These are phyloP conservation scores for Ophiothrix spiculata DNA, from an alignment of 35 echinoderm and acorn worm genomes.

Conservation along the genomic window DNA sequence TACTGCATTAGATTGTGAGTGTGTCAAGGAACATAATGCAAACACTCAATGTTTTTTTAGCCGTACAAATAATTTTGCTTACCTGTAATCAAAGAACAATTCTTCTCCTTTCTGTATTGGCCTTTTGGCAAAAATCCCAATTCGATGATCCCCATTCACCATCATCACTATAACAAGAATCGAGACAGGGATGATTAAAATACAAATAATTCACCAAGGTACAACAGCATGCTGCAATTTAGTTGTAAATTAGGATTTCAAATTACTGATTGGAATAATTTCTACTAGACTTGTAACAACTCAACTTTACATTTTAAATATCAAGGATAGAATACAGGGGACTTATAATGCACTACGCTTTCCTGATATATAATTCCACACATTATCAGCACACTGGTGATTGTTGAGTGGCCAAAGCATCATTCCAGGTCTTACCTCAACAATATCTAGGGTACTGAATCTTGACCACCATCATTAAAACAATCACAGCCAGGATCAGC, in stretches of 20 bases:
- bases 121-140: slow-evolving; percentile 97
- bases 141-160: slow-evolving; percentile 97
- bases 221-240: not conserved
- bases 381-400: too few species aligned
- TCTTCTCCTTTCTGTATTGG: slow-evolving; percentile 86
- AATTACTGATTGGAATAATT: not conserved
- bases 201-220: not conserved
- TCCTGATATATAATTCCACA: too few species aligned
- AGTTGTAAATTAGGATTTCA: not conserved
- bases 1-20: not conserved
- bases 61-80: not conserved
- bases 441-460: too few species aligned
- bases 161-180: slow-evolving; percentile 73
- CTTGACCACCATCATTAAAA: too few species aligned
- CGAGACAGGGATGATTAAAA: not conserved
- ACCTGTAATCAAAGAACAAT: slow-evolving; percentile 99
- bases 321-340: too few species aligned
- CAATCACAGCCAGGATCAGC: too few species aligned
- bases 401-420: too few species aligned
- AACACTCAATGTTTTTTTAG: not conserved
- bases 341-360: too few species aligned
- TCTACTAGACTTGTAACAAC: not conserved
- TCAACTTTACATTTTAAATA: too few species aligned
- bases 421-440: too few species aligned
- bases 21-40: not conserved